These are phyloP conservation scores for Dromococcyx pavoninus DNA, from an alignment of 2,797 vertebrate species.

Conservation along the genomic window DNA sequence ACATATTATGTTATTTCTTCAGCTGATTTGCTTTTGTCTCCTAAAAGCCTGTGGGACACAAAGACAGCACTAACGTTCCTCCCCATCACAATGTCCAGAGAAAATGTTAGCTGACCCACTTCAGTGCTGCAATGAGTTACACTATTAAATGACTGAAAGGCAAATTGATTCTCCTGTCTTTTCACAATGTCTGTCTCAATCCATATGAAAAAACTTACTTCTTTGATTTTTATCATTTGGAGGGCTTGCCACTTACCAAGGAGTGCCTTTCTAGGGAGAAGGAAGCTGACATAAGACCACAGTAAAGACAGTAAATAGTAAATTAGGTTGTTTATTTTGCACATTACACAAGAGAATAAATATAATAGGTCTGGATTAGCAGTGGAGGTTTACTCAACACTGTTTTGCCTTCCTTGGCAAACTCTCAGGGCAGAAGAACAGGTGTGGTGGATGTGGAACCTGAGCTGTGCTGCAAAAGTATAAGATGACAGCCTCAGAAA, in stretches of 20 bases:
- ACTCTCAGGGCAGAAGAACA: neutral
- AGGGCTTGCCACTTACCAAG: neutral
- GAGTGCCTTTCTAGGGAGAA: neutral
- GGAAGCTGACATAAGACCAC: neutral
- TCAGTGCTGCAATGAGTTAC: neutral
- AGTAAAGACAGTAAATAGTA: neutral
- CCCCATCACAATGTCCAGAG: neutral
- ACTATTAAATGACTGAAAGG: conserved; percentile 35
- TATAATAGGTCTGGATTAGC: neutral
- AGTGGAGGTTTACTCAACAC: neutral
- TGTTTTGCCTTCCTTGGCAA: neutral
- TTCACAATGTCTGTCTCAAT: neutral
- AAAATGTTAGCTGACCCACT: conserved; percentile 43
- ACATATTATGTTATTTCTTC: conserved; percentile 40
- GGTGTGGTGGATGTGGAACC: neutral
- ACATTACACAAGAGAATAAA: neutral
- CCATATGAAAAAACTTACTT: neutral
- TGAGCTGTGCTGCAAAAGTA: neutral
- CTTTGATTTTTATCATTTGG: neutral
- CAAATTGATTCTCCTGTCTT: neutral
- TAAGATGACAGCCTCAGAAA: neutral
- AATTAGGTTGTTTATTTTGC: neutral
- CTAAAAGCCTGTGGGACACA: conserved; percentile 43
- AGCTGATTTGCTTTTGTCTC: conserved; percentile 35
- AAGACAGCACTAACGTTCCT: neutral